Percentiles rank a stretch among this genome's conserved stretches.
phyloP scores from a whole-genome alignment of 2,797 vertebrate genomes.

The Oreochromis grahami region DNA sequence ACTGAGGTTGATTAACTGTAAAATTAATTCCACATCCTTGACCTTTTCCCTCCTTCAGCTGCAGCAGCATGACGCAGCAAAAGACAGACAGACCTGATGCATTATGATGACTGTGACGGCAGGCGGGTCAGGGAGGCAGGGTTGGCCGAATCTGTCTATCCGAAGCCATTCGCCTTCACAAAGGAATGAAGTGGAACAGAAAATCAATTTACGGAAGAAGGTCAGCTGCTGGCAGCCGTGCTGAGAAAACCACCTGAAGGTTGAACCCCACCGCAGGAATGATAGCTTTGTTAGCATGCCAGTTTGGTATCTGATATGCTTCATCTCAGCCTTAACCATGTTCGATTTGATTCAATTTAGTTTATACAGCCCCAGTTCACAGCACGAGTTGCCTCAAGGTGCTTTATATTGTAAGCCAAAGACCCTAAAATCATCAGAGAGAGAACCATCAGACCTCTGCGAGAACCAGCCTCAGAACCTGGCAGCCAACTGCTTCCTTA shows the following conservation, averaged over 20 bases:
- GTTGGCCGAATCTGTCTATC: slow-evolving; percentile 7
- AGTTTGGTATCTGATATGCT: background rate
- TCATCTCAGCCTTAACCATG: background rate
- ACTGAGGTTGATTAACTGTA: background rate
- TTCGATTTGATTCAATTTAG: background rate
- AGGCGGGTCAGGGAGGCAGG: background rate
- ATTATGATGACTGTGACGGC: background rate
- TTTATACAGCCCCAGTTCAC: background rate
- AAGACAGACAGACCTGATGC: background rate
- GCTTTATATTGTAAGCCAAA: background rate
- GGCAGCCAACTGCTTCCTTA: background rate
- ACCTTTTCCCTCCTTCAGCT: background rate
- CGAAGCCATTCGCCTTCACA: background rate
- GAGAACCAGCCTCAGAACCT: background rate
- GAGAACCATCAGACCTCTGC: background rate
- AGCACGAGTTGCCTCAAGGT: background rate
- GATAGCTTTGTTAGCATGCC: background rate
- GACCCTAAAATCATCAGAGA: background rate
- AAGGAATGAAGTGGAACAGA: background rate
- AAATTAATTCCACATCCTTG: background rate
- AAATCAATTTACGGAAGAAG: slow-evolving; percentile 1
- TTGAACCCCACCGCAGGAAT: background rate
- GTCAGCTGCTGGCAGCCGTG: background rate
- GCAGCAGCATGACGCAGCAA: background rate
- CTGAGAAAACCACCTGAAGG: background rate